Evolutionary conservation across 2,113 vertebrate genomes (phyloP), one percentile per base, ranked within the genome.

Genomic region (Polypterus bichir): DNA sequence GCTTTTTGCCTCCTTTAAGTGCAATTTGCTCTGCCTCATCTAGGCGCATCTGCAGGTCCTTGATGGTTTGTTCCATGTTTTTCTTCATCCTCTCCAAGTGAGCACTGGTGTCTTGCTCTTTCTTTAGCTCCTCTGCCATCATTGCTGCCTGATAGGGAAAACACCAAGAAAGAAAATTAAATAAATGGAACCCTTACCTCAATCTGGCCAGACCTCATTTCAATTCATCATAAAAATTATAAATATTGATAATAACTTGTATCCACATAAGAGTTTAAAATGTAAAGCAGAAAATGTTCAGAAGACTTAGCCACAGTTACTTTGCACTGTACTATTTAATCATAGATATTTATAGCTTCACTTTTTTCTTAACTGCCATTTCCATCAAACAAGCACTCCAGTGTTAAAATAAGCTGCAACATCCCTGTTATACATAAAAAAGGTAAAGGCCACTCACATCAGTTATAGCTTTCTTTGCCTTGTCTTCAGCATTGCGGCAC

Each of bases 61-160:
- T 92, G 62, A 89, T 83, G 2, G 89, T 97, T 79, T 94, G 92
- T 64, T 97, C 94, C 91, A 95, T 89, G 57, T 94, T 97, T 81
- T 91, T 97, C 81, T 97, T 97, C 92, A 97, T 94, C 60, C 93
- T 80, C 59, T 97, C 94, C 66, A 98, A 78, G 70, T 97, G 93
- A 0, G 91, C 77, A 0, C 88, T 90, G 0, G 89, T 97, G 77
- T 97, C 93, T 76, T 95, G 94, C 77, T 97, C 94, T 73, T 97
- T 96, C 77, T 97, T 97, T 73, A 97, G 82, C 74, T 97, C 92
- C 69, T 97, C 92, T 0, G 92, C 92, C 92, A 97, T 97, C 94
- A 94, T 92, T 63, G 92, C 92, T 1, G 92, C 93, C 93, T 97
- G 67, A 3, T 0, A 0, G 58, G 46, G 8, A 51, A 70, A 46